phyloP scores from a whole-genome alignment of 2,888 invertebrate species.

The Andrena bicolor region DNA sequence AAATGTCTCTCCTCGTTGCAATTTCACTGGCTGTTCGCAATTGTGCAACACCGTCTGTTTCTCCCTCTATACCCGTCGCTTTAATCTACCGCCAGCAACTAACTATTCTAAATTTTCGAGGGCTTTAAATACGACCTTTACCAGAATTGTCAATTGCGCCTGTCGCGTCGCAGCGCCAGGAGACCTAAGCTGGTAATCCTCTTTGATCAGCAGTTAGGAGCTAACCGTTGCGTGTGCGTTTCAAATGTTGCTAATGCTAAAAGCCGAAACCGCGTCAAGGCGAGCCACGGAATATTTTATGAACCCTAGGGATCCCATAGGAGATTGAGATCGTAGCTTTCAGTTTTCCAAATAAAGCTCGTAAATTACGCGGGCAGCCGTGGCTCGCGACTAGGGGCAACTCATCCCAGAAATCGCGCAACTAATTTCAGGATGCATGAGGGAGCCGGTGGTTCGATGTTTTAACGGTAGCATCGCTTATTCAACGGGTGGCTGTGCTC shows the following conservation, averaged over 20 bases:
- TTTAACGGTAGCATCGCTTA: background rate
- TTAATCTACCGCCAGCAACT: background rate
- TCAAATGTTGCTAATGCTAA: conserved; percentile 51
- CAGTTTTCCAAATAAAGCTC: conserved; percentile 62
- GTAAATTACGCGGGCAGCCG: conserved; percentile 23
- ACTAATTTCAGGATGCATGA: conserved; percentile 32
- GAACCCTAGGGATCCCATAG: conserved; percentile 32
- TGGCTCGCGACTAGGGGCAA: conserved; percentile 15
- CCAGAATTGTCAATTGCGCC: conserved; percentile 18
- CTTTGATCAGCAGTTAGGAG: conserved; percentile 62
- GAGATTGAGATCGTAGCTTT: conserved; percentile 51
- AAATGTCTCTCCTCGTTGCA: too few species aligned
- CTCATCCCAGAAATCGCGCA: conserved; percentile 27
- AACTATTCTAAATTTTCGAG: conserved; percentile 14
- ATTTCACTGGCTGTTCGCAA: too few species aligned
- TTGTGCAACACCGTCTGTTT: too few species aligned
- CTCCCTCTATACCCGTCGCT: background rate
- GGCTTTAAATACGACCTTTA: conserved; percentile 4
- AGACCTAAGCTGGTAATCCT: conserved; percentile 53
- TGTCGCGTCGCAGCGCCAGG: background rate
- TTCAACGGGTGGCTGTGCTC: background rate
- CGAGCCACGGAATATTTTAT: conserved; percentile 55
- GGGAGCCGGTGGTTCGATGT: background rate
- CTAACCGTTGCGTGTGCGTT: conserved; percentile 53
- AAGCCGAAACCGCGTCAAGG: conserved; percentile 61